phyloP scores from a whole-genome alignment of 2,888 invertebrate genomes.

The Beris chalybata region DNA sequence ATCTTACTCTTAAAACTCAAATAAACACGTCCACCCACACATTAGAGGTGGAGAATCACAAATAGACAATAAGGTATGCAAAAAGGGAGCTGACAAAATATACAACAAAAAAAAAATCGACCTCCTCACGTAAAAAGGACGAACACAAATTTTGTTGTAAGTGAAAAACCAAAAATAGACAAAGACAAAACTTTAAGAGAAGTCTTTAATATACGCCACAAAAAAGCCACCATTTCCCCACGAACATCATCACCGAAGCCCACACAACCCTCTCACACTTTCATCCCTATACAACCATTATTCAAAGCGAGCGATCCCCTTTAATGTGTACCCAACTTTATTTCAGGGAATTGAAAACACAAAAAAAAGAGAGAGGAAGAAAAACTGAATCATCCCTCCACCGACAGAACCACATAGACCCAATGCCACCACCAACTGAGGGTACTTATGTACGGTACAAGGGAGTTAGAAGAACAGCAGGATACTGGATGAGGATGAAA shows the following conservation, averaged over 20 bases:
- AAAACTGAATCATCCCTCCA: conserved; percentile 10
- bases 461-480: conserved; percentile 21
- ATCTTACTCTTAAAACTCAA: conserved; percentile 34
- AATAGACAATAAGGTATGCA: conserved; percentile 2
- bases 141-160: not conserved
- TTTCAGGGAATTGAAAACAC: conserved; percentile 36
- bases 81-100: not conserved
- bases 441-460: conserved; percentile 33
- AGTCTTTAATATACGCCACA: conserved; percentile 34
- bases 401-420: conserved; percentile 3
- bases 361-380: conserved; percentile 27
- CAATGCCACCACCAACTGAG: conserved; percentile 12
- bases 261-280: not conserved
- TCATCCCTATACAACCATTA: conserved; percentile 9
- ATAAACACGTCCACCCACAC: conserved; percentile 32
- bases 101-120: conserved; percentile 14
- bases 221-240: conserved; percentile 17
- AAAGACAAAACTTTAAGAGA: conserved; percentile 35
- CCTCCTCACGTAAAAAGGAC: conserved; percentile 8
- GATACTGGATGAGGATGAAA: conserved; percentile 11
- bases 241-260: conserved; percentile 3
- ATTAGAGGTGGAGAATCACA: conserved; percentile 25
- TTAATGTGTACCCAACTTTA: conserved; percentile 39
- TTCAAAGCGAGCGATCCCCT: conserved; percentile 34
- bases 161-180: conserved; percentile 36